Base-by-base conservation (phyloP, 1,140 invertebrate genomes). In the Tetramorium parvispinum region DNA sequence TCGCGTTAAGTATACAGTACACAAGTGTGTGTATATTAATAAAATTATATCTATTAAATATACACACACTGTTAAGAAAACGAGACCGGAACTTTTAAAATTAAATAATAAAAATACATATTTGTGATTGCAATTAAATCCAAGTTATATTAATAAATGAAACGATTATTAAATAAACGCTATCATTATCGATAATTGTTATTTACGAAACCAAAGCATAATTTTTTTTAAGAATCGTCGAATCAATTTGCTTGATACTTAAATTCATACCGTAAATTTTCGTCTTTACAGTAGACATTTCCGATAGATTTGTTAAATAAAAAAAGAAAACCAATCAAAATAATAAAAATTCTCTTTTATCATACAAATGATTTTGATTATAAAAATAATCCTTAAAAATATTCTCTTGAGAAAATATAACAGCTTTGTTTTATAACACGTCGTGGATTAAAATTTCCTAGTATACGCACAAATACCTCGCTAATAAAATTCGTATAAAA, bases 1-100 rank as follows among this genome's bases (percentile, higher is more conserved):
- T 85, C 59, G 43, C 53, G 43, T 85, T 63, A 75, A n/a, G 27
- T 32, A 55, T 83, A 57, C 32, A 66, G 32, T 57, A 63, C 11
- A 40, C 24, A 76, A 40, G n/a, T 51, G 18, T n/a, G 13, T 16
- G 2, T 59, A 21, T n/a, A 63, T 49, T 27, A 37, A 51, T 21
- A 66, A 66, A 43, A 66, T 21, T 43, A 43, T 66, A 40, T 66
- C 18, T 24, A 43, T 68, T 46, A 68, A 68, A 46, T 43, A 7
- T 16, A 27, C 3, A 37, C 7, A 66, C 27, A 63, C 27, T 66
- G 16, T 13, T 21, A 65, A 37, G 2, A 40, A 40, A 66, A 66
- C 63, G n/a, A 37, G n/a, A 66, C 8, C 37, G 5, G 43, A 43
- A 65, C n/a, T 43, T 66, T 66, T 21, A 13, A 21, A 13, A 66